Evolutionary conservation across 2,888 invertebrate genomes (phyloP).

Genomic region (Ichneumon xanthorius): DNA sequence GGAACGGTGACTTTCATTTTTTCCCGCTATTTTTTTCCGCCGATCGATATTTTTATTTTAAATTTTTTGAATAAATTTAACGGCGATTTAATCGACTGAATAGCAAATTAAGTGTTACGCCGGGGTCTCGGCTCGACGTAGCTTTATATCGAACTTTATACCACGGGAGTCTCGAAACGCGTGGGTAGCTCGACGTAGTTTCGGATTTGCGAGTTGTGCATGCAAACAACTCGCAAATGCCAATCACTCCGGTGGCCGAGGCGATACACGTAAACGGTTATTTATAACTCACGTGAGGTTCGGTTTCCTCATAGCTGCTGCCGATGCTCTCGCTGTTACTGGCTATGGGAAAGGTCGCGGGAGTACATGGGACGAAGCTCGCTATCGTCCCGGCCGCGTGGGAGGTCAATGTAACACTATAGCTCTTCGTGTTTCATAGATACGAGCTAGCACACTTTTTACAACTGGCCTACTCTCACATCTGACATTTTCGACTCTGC

Average conservation of each 20-base stretch:
- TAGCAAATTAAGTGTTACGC: background rate
- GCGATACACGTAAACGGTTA: constrained; percentile 53
- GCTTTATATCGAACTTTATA: background rate
- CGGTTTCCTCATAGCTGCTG: constrained; percentile 46
- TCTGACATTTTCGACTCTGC: background rate
- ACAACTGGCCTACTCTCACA: background rate
- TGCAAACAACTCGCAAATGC: constrained; percentile 61
- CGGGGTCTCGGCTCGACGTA: background rate
- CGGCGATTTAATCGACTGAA: background rate
- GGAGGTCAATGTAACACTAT: constrained; percentile 11
- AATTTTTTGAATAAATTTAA: constrained; percentile 4
- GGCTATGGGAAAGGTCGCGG: constrained; percentile 58
- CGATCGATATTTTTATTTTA: constrained; percentile 5
- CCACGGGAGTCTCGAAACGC: constrained; percentile 18
- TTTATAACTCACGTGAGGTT: constrained; percentile 56
- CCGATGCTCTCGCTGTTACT: constrained; percentile 22
- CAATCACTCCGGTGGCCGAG: constrained; percentile 60
- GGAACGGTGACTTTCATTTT: background rate
- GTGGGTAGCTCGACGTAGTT: constrained; percentile 47
- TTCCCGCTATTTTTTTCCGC: background rate
- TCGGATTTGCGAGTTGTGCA: constrained; percentile 59
- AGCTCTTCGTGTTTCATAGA: background rate
- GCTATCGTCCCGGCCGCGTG: constrained; percentile 28
- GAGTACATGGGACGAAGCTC: constrained; percentile 17
- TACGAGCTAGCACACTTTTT: background rate